A percentile compares a stretch with the other conserved stretches of the same genome.
These are phyloP conservation scores for Coptodon rendalli DNA, from an alignment of 2,113 vertebrate species.

Conservation along the genomic window DNA sequence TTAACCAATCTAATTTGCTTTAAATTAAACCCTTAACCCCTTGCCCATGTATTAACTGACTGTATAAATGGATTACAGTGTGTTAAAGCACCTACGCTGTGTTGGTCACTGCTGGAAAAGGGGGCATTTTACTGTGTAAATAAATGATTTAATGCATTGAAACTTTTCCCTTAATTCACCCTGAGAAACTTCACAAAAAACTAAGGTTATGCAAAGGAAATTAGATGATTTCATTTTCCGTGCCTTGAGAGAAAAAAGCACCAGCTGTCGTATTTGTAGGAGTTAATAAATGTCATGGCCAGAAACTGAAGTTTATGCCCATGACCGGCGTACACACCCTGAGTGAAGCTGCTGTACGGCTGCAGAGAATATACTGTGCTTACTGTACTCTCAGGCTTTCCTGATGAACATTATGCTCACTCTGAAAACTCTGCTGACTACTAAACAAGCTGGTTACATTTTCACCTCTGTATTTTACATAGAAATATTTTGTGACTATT, in stretches of 20 bases:
- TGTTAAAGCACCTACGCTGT: constrained; percentile 34
- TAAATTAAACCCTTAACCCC: constrained; percentile 59
- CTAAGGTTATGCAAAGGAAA: constrained; percentile 53
- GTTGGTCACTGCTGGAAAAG: constrained; percentile 49
- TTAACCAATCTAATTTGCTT: constrained; percentile 51
- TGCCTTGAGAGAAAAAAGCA: constrained; percentile 35
- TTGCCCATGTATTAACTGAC: constrained; percentile 41
- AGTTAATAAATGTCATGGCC: constrained; percentile 66
- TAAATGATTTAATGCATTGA: constrained; percentile 66
- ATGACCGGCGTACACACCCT: constrained; percentile 52
- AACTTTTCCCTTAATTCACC: constrained; percentile 61
- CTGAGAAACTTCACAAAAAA: constrained; percentile 39
- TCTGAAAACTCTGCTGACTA: background rate
- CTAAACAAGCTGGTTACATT: background rate
- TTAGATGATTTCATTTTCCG: constrained; percentile 71
- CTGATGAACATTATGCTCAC: background rate
- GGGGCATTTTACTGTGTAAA: constrained; percentile 61
- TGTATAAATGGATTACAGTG: constrained; percentile 63
- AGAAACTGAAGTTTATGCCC: constrained; percentile 58
- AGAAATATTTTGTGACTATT: background rate
- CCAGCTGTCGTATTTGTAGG: constrained; percentile 54
- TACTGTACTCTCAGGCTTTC: constrained; percentile 25
- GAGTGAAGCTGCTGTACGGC: constrained; percentile 15
- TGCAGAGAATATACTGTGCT: constrained; percentile 24
- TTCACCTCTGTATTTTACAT: background rate